A percentile compares a stretch with the other conserved stretches of the same genome.
Conservation (phyloP, 2,888 invertebrate species). For the Stenodera caucasica region DNA sequence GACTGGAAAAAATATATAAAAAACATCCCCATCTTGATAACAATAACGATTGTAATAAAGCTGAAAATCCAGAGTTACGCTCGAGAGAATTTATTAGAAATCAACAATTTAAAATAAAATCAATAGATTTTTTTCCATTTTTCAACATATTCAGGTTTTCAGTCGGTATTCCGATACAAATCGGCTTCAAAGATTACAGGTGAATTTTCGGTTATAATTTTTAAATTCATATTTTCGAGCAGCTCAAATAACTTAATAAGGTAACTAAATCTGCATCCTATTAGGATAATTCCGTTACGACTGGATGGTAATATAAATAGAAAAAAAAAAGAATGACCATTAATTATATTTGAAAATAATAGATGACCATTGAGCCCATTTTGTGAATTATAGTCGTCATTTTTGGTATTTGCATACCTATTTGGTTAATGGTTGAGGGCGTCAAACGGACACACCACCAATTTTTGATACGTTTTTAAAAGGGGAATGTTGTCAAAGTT, state of each 20-base stretch:
- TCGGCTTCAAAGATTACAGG: no score
- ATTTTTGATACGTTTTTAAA: neutral
- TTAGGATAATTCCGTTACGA: no score
- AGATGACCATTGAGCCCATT: neutral
- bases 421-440: neutral
- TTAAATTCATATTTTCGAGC: no score
- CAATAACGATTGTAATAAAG: constrained; percentile 29
- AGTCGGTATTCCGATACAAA: no score
- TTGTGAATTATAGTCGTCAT: neutral
- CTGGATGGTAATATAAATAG: neutral
- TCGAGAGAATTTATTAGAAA: constrained; percentile 25
- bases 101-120: constrained; percentile 27
- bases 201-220: no score
- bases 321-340: neutral
- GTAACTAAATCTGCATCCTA: no score
- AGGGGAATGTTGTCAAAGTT: neutral
- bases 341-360: neutral
- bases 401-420: neutral
- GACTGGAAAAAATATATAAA: constrained; percentile 27
- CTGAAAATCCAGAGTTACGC: constrained; percentile 27
- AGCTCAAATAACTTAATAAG: no score
- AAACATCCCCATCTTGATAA: constrained; percentile 22
- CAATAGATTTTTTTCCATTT: no score
- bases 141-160: no score
- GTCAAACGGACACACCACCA: neutral